phyloP scores from a whole-genome alignment of 2,888 invertebrate genomes.

The Bellardia pandia region DNA sequence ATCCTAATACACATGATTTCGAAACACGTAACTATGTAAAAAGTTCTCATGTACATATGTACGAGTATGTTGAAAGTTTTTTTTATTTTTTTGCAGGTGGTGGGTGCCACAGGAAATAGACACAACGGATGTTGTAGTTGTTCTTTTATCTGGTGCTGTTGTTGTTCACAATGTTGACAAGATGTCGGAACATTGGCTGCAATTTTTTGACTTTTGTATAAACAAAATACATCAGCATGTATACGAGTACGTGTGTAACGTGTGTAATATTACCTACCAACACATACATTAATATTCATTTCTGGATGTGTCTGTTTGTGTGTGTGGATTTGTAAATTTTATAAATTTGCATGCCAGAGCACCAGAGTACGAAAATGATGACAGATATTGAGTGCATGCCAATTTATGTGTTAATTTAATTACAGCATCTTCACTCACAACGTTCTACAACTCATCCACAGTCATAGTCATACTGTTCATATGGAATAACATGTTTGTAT shows the following conservation, averaged over 20 bases:
- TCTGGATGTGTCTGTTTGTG: no score
- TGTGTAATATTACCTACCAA: not conserved
- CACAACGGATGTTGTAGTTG: conserved; percentile 36
- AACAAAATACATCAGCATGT: not conserved
- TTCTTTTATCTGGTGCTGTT: conserved; percentile 33
- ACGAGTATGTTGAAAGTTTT: not conserved
- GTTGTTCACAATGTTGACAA: conserved; percentile 50
- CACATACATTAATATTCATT: no score
- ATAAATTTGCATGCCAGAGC: not conserved
- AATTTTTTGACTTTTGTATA: conserved; percentile 42
- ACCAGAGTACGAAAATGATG: conserved; percentile 13
- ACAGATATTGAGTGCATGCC: conserved; percentile 64
- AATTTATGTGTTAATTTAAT: conserved; percentile 70
- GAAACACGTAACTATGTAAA: not conserved
- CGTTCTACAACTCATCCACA: conserved; percentile 15
- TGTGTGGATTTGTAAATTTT: no score
- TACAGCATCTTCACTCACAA: conserved; percentile 44
- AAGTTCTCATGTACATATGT: not conserved
- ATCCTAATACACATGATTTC: no score
- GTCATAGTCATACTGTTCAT: conserved; percentile 1
- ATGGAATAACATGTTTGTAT: not conserved
- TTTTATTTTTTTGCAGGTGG: conserved; percentile 31
- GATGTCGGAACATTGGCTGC: conserved; percentile 51
- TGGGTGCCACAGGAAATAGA: conserved; percentile 62
- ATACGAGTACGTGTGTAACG: not conserved